Percentiles rank a stretch among this genome's conserved stretches.
Evolutionary conservation across 1,140 invertebrate species (phyloP).

Genomic region (Pseudachorutes palmiensis): DNA sequence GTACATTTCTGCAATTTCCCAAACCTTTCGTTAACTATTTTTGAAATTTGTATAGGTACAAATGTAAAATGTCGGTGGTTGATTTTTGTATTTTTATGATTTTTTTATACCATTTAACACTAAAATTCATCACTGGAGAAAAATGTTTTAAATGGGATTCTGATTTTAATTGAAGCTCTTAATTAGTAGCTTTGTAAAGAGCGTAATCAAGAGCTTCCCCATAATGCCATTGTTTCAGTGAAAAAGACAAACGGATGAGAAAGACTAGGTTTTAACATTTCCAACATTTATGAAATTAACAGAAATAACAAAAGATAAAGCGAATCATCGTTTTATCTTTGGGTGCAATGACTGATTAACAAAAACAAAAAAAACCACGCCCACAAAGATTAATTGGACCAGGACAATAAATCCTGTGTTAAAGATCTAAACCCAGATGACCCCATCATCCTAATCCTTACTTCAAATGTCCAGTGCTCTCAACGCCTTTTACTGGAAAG

Average conservation of each 20-base stretch:
- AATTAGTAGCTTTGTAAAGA: not conserved
- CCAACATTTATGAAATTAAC: not conserved
- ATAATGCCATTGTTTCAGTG: not conserved
- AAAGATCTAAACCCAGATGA: not conserved
- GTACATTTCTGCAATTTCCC: not conserved
- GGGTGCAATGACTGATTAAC: not conserved
- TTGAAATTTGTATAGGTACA: not conserved
- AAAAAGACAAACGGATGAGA: not conserved
- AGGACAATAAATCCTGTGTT: not conserved
- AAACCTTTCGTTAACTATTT: not conserved
- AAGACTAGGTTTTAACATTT: not conserved
- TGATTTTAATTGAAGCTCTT: not conserved
- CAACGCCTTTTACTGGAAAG: not conserved
- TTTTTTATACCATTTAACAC: not conserved
- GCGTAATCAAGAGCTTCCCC: not conserved
- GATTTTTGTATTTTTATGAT: constrained; percentile 3
- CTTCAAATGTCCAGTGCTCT: not conserved
- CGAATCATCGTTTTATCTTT: not conserved
- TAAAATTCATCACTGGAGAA: not conserved
- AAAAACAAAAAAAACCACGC: not conserved
- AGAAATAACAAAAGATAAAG: not conserved
- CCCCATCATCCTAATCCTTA: not conserved
- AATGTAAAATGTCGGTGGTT: constrained; percentile 2
- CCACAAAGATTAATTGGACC: not conserved
- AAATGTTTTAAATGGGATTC: not conserved